Evolutionary conservation across 1,140 invertebrate species (phyloP).

Genomic region (Centruroides sculpturatus): DNA sequence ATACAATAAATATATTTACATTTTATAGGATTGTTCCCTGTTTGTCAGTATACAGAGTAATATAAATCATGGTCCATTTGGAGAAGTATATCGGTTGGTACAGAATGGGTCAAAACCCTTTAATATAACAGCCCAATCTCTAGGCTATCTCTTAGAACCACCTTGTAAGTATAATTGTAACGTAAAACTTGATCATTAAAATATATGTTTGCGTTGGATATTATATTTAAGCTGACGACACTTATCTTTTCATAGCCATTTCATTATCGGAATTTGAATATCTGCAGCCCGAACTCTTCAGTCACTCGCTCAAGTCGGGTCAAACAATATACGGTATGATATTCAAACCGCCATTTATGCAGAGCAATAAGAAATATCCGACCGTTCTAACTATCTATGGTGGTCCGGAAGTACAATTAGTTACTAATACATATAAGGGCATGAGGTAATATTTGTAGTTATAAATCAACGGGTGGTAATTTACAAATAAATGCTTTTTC

Average conservation of each 20-base stretch:
- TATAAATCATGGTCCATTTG: slow-evolving; percentile 32
- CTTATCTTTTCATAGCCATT: no score
- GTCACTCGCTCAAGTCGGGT: slow-evolving; percentile 50
- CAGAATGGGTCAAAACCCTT: slow-evolving; percentile 1
- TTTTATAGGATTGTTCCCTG: slow-evolving; percentile 52
- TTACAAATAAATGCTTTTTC: not conserved
- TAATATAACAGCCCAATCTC: slow-evolving; percentile 33
- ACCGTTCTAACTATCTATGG: slow-evolving; percentile 94
- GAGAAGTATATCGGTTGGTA: slow-evolving; percentile 14
- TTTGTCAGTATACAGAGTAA: slow-evolving; percentile 81
- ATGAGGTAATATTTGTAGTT: slow-evolving; percentile 13
- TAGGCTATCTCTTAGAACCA: slow-evolving; percentile 54
- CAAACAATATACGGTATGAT: slow-evolving; percentile 77
- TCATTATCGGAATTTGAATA: no score
- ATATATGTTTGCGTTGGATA: no score
- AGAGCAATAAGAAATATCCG: slow-evolving; percentile 49
- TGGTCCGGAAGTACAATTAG: slow-evolving; percentile 92
- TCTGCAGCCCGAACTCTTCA: slow-evolving; percentile 49
- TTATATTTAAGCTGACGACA: no score
- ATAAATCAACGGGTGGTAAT: not conserved
- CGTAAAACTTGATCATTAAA: no score
- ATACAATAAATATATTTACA: not conserved
- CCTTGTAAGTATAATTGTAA: slow-evolving; percentile 26
- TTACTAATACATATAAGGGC: slow-evolving; percentile 90
- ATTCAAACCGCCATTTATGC: slow-evolving; percentile 67